Base-by-base conservation (phyloP, 64 coral and sea anemone species). In the Anthopleura sola region DNA sequence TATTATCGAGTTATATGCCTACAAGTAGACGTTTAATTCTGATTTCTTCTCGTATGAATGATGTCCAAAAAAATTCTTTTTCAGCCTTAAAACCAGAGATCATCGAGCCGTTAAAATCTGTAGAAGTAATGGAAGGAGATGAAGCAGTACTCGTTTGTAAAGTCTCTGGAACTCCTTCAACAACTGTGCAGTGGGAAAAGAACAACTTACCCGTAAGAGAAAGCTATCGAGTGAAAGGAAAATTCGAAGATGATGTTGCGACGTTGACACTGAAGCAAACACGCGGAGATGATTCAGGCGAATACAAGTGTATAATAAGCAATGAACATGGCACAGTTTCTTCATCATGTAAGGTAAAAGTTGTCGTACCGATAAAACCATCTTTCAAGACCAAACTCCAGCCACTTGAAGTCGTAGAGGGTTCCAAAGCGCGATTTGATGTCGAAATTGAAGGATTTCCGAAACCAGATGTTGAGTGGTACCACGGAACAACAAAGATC, bases 131-230 rank as follows among this genome's bases (percentile, higher is more conserved):
- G 38, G 89, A 91, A 21, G 89, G 84, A 64, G 85, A 79, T 37
- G 68, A 75, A 28, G 83, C 78, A 28, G 80, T 83, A 10, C 44
- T 86, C 29, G 82, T 75, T 37, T 90, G 88, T 39, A 78, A 37
- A 47, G 68, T 90, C 23, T 29, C 38, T 23, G 88, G 88, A 33
- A 85, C 71, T 28, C 88, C 88, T 16, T 75, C 37, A 77, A 82
- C 88, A 56, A 90, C 88, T 44, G 85, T 91, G 19, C 84, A 91
- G 40, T 91, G 89, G 89, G 46, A 69, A 51, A 91, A 91, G 75
- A 82, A 92, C 51, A 60, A 83, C 64, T 21, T 92, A 19, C 85
- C n/a, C 19, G 54, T 93, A 5, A 88, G 80, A 33, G 82, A 78
- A 78, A 88, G 86, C 46, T 44, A 77, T 9, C 82, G 91, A 60